Conservation (phyloP, 2,113 vertebrate genomes). For the Elaphurus davidianus region DNA sequence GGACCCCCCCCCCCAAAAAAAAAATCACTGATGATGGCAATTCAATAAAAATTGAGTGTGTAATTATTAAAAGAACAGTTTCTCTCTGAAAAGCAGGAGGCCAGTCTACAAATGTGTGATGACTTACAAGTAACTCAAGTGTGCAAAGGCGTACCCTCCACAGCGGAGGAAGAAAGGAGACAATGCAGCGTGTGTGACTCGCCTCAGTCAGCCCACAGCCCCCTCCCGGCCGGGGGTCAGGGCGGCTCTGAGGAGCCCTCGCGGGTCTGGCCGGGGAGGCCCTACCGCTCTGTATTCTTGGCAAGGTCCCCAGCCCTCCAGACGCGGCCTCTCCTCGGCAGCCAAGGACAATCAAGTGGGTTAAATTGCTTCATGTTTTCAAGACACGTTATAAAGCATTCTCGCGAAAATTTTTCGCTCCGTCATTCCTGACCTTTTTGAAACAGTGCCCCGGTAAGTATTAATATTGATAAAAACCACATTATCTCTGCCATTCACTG, state of each 20-base stretch:
- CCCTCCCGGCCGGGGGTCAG: rapidly evolving
- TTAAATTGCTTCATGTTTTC: conserved; percentile 42
- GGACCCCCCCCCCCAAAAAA: rapidly evolving
- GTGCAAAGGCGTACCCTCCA: not conserved
- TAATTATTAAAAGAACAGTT: not conserved
- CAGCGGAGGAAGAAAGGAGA: not conserved
- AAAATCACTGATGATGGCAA: not conserved
- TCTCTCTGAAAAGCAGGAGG: not conserved
- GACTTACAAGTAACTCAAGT: not conserved
- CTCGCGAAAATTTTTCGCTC: conserved; percentile 39
- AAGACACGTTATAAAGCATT: conserved; percentile 35
- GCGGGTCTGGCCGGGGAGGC: rapidly evolving
- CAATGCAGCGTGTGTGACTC: too few species aligned
- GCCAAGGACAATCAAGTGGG: conserved; percentile 54
- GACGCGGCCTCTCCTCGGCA: conserved; percentile 23
- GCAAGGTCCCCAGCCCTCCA: not conserved
- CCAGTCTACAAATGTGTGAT: not conserved
- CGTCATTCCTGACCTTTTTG: conserved; percentile 59
- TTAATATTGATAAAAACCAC: conserved; percentile 65
- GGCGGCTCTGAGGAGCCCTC: not conserved
- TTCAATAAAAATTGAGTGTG: not conserved
- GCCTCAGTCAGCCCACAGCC: not conserved
- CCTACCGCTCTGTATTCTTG: not conserved
- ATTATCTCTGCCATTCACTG: conserved; percentile 47
- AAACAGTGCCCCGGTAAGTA: conserved; percentile 41